Evolutionary conservation across 2,888 invertebrate genomes (phyloP), one percentile per base, ranked within the genome.

Genomic region (Agonum fuliginosum): DNA sequence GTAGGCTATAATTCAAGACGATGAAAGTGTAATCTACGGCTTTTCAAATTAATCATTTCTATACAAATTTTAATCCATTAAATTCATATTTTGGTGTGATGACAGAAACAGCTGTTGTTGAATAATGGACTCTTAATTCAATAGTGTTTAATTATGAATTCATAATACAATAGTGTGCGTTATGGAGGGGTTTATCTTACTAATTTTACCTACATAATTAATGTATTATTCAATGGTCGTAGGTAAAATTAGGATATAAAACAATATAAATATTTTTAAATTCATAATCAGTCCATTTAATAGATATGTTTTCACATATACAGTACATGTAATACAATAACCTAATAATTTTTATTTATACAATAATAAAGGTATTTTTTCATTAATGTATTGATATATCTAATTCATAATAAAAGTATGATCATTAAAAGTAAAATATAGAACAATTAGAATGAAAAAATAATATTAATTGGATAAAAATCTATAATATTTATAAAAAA

Each of bases 281-380:
- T 75, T 75, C 75, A 67, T 75, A 78, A 80, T 85, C 85, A 85
- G 85, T 85, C 85, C 84, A 83, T 85, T 85, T 85, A 85, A 84
- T 83, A 84, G 85, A 86, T 85, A 85, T 85, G 85, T 85, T 83
- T 84, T 83, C 84, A 84, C 84, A 85, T 85, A 85, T 83, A 85
- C 81, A 83, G 67, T 75, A 75, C 75, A 75, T 75, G 75, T 75
- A 75, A 75, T 75, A 75, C 75, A 75, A 75, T 75, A 75, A 75
- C 75, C 75, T 75, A 75, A 46, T 70, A 70, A 67, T 70, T 70
- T 69, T 74, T 41, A 73, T 67, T 67, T 75, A 75, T 65, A 75
- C 58, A 75, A 75, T 75, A 65, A 67, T 67, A 67, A 73, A 65
- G 75, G 22, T 65, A 75, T 75, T 75, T 46, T n/a, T 48, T 75